A percentile compares a stretch with the other conserved stretches of the same genome.
These are phyloP conservation scores for Phymatocera aterrima DNA, from an alignment of 2,888 invertebrate genomes.

Conservation along the genomic window DNA sequence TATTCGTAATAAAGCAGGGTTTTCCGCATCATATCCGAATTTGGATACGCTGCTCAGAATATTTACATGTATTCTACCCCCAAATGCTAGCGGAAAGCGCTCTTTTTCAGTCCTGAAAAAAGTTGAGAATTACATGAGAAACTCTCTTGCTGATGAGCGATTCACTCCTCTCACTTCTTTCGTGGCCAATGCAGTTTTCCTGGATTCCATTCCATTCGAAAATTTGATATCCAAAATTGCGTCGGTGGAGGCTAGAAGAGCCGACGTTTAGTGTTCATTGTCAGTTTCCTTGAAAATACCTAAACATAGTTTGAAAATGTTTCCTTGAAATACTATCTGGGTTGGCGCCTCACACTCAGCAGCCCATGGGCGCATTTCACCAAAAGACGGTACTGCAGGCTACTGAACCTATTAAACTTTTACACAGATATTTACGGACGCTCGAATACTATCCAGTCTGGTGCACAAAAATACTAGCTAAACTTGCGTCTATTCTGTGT, in stretches of 20 bases:
- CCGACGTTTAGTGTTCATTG: not conserved
- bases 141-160: not conserved
- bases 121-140: constrained; percentile 10
- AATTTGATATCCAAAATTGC: not conserved
- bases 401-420: no score
- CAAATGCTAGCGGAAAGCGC: constrained; percentile 8
- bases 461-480: no score
- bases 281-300: no score
- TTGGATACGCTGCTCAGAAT: not conserved
- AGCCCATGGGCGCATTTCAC: not conserved
- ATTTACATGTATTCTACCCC: not conserved
- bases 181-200: not conserved
- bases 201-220: not conserved
- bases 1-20: constrained; percentile 11
- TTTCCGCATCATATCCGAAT: not conserved
- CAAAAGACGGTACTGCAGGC: not conserved
- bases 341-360: not conserved
- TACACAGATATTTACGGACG: no score
- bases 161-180: not conserved
- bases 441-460: no score
- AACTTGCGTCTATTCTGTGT: no score
- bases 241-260: constrained; percentile 5
- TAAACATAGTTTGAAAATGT: no score
- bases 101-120: not conserved
- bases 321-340: no score